phyloP scores from a whole-genome alignment of 1,140 invertebrate species.

The Drosophila eugracilis region DNA sequence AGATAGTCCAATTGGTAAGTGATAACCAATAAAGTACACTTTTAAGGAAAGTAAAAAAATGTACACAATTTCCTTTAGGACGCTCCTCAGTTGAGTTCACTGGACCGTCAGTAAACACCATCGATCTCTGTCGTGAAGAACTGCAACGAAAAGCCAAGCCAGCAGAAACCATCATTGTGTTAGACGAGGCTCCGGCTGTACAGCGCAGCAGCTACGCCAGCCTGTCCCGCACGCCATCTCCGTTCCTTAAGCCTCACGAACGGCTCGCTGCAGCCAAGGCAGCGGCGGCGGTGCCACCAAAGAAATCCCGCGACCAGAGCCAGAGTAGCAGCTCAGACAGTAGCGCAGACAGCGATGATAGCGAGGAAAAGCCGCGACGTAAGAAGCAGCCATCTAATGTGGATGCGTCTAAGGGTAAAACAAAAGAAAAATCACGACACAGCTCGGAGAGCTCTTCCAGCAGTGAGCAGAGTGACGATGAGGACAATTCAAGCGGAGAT shows the following conservation, averaged over 20 bases:
- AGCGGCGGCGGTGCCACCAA: slow-evolving; percentile 74
- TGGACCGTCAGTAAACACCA: slow-evolving; percentile 74
- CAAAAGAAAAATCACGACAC: slow-evolving; percentile 66
- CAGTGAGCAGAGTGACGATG: slow-evolving; percentile 80
- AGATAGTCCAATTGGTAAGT: slow-evolving; percentile 45
- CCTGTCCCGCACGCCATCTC: slow-evolving; percentile 91
- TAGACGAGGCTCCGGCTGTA: slow-evolving; percentile 22
- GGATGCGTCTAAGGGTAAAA: slow-evolving; percentile 30
- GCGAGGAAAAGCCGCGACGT: slow-evolving; percentile 59
- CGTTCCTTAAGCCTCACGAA: slow-evolving; percentile 91
- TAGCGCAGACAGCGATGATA: slow-evolving; percentile 74
- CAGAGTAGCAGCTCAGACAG: slow-evolving; percentile 85
- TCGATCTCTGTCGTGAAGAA: slow-evolving; percentile 85
- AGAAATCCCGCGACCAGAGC: slow-evolving; percentile 82
- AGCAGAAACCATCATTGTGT: slow-evolving; percentile 30
- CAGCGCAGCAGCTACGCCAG: slow-evolving; percentile 85
- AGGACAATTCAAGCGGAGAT: slow-evolving; percentile 58
- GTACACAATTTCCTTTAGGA: slow-evolving; percentile 24
- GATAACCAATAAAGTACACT: too few relatives aligned
- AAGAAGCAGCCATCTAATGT: slow-evolving; percentile 21
- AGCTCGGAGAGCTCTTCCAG: slow-evolving; percentile 69
- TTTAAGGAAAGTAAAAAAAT: neutral
- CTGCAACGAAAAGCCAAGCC: slow-evolving; percentile 77
- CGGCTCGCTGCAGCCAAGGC: slow-evolving; percentile 50
- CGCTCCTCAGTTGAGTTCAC: slow-evolving; percentile 74